These are phyloP conservation scores for Plestiodon gilberti DNA, from an alignment of 2,113 vertebrate genomes.

Conservation along the genomic window DNA sequence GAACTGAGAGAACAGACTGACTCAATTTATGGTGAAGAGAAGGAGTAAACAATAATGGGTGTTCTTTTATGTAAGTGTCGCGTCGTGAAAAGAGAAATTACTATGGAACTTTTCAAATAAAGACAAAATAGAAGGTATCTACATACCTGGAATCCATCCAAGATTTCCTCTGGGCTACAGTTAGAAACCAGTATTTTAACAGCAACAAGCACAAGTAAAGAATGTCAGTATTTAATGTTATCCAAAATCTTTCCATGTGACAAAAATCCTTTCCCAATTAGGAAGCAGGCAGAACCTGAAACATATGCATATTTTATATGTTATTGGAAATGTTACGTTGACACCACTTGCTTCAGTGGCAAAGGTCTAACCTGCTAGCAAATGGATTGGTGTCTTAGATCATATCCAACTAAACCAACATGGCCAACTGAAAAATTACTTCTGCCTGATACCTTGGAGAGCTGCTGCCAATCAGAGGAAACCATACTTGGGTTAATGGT, in stretches of 20 bases:
- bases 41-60: background rate
- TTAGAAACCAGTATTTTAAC: background rate
- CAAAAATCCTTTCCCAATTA: background rate
- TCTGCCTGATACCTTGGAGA: background rate
- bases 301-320: background rate
- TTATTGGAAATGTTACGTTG: background rate
- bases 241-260: background rate
- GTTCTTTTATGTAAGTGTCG: background rate
- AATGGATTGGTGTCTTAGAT: background rate
- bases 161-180: background rate
- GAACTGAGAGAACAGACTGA: background rate
- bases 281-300: background rate
- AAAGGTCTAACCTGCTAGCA: background rate
- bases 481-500: background rate
- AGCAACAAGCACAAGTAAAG: background rate
- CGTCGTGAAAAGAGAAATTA: slow-evolving; percentile 1
- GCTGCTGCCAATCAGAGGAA: background rate
- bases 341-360: background rate
- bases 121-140: background rate
- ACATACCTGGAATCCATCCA: background rate
- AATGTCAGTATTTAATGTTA: background rate
- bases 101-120: background rate
- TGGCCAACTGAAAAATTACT: background rate
- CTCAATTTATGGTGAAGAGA: slow-evolving; percentile 15
- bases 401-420: background rate